These are phyloP conservation scores for Neria commutata DNA, from an alignment of 2,888 invertebrate genomes.

Conservation along the genomic window DNA sequence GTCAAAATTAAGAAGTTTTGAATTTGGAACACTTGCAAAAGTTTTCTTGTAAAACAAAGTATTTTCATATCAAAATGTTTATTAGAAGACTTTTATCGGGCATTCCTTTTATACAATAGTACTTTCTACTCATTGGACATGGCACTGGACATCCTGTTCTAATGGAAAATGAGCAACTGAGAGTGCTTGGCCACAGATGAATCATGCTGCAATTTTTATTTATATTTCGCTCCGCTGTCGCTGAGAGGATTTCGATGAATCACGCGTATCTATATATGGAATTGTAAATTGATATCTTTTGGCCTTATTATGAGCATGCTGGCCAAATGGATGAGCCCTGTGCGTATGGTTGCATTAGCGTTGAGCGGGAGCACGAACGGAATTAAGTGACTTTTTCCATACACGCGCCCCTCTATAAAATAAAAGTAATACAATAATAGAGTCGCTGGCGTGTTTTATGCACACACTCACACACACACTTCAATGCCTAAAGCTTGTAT, in stretches of 20 bases:
- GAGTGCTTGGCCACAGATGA: slow-evolving; percentile 18
- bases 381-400: slow-evolving; percentile 14
- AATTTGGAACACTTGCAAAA: too few species aligned
- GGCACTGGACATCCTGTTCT: too few species aligned
- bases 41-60: neutral
- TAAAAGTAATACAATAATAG: slow-evolving; percentile 54
- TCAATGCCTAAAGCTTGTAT: too few species aligned
- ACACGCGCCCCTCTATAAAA: slow-evolving; percentile 48
- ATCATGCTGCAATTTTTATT: slow-evolving; percentile 25
- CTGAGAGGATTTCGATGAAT: slow-evolving; percentile 47
- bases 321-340: too few species aligned
- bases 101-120: neutral
- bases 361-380: slow-evolving; percentile 3
- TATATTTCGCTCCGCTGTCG: slow-evolving; percentile 27
- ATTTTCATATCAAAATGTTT: too few species aligned
- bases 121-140: too few species aligned
- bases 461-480: too few species aligned
- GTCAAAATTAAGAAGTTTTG: too few species aligned
- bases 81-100: neutral
- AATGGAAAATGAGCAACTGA: too few species aligned
- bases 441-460: slow-evolving; percentile 41
- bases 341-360: neutral
- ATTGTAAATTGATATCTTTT: slow-evolving; percentile 41
- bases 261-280: slow-evolving; percentile 36
- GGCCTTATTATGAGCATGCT: slow-evolving; percentile 1